Conservation (phyloP, 2,797 vertebrate species). For the Silurus lanzhouensis region DNA sequence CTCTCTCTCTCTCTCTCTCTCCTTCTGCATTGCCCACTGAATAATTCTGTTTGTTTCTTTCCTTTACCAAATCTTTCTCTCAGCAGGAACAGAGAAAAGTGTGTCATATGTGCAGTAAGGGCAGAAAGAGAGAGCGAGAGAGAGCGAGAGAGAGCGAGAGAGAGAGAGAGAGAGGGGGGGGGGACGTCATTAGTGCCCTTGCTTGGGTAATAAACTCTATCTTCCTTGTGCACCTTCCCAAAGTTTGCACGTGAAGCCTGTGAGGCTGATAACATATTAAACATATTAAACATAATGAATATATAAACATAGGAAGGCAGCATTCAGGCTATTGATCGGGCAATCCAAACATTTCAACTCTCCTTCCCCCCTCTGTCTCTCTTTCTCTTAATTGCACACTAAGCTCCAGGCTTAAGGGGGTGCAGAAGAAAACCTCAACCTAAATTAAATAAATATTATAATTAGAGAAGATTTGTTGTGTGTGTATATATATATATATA, state of each 20-base stretch:
- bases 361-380: constrained; percentile 56
- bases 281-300: neutral
- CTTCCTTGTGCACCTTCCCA: constrained; percentile 72
- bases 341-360: constrained; percentile 60
- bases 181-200: constrained; percentile 55
- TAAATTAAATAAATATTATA: constrained; percentile 63
- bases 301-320: constrained; percentile 7
- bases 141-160: constrained; percentile 32
- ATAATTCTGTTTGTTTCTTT: constrained; percentile 37
- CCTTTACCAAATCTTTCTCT: neutral
- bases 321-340: constrained; percentile 52
- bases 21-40: constrained; percentile 6
- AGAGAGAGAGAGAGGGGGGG: constrained; percentile 38
- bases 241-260: constrained; percentile 64
- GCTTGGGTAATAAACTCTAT: constrained; percentile 72
- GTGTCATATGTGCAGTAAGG: constrained; percentile 44
- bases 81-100: constrained; percentile 40
- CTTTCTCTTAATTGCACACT: constrained; percentile 67
- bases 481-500: neutral
- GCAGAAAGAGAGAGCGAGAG: constrained; percentile 38
- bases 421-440: neutral
- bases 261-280: constrained; percentile 73
- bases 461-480: constrained; percentile 47
- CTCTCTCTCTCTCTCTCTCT: too few relatives aligned
- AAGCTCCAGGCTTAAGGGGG: constrained; percentile 65